Conservation (phyloP, 2,797 vertebrate genomes). For the Betta splendens region DNA sequence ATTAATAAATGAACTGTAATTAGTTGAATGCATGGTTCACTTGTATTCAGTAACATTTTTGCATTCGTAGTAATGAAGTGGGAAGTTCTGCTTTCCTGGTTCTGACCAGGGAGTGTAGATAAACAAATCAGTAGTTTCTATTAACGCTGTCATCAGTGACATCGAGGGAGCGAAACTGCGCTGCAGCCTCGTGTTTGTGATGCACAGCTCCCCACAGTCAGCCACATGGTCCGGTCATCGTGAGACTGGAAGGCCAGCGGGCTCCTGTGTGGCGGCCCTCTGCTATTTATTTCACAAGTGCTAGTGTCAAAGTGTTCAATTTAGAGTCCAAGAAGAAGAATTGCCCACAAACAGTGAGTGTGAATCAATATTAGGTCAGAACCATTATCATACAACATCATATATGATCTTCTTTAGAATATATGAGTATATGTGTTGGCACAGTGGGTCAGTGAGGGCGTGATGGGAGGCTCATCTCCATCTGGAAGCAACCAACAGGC, state of each 20-base stretch:
- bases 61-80: not conserved
- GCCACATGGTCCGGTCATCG: constrained; percentile 68
- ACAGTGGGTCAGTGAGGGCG: constrained; percentile 34
- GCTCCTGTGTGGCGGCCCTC: constrained; percentile 4
- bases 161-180: not conserved
- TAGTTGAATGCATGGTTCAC: too few relatives aligned
- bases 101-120: too few relatives aligned
- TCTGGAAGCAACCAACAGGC: constrained; percentile 43
- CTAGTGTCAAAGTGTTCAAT: not conserved
- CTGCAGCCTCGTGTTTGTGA: constrained; percentile 17
- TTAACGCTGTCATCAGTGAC: constrained; percentile 13
- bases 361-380: not conserved
- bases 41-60: too few relatives aligned
- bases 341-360: not conserved
- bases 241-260: constrained; percentile 59
- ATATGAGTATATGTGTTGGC: constrained; percentile 13
- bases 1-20: too few relatives aligned
- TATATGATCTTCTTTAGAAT: not conserved
- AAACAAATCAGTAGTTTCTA: constrained; percentile 3
- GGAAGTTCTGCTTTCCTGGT: not conserved
- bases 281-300: not conserved
- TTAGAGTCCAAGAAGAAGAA: not conserved
- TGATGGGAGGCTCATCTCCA: constrained; percentile 46
- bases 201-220: constrained; percentile 60
- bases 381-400: not conserved